Evolutionary conservation across 2,797 vertebrate species (phyloP).

Genomic region (Linurgus olivaceus): DNA sequence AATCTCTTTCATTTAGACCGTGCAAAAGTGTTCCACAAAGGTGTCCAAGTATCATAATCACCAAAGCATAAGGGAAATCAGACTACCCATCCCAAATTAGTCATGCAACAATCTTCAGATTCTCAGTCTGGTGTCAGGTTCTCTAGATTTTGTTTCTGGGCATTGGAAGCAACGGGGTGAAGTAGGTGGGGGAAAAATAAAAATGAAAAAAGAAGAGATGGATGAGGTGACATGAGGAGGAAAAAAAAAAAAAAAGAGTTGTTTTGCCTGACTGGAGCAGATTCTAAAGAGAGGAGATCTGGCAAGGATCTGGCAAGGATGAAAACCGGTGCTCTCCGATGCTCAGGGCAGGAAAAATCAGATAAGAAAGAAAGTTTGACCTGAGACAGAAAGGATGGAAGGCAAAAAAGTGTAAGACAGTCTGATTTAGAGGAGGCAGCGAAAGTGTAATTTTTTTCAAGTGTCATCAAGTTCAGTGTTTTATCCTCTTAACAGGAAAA

Average conservation of each 20-base stretch:
- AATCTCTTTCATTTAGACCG: background rate
- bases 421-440: background rate
- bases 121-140: background rate
- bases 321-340: background rate
- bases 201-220: background rate
- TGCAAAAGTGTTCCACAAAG: background rate
- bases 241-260: background rate
- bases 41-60: background rate
- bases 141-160: background rate
- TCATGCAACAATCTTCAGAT: background rate
- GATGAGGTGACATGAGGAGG: background rate
- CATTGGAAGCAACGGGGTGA: background rate
- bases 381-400: accelerated
- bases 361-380: background rate
- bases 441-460: background rate
- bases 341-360: background rate
- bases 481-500: background rate
- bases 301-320: background rate
- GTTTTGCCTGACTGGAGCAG: background rate
- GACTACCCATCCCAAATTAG: background rate
- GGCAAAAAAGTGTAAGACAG: background rate
- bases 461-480: background rate
- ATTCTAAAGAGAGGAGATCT: background rate
- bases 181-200: background rate
- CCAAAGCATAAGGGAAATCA: background rate